Conservation (phyloP, 23 tunicate species). For the Pegea sp. region DNA sequence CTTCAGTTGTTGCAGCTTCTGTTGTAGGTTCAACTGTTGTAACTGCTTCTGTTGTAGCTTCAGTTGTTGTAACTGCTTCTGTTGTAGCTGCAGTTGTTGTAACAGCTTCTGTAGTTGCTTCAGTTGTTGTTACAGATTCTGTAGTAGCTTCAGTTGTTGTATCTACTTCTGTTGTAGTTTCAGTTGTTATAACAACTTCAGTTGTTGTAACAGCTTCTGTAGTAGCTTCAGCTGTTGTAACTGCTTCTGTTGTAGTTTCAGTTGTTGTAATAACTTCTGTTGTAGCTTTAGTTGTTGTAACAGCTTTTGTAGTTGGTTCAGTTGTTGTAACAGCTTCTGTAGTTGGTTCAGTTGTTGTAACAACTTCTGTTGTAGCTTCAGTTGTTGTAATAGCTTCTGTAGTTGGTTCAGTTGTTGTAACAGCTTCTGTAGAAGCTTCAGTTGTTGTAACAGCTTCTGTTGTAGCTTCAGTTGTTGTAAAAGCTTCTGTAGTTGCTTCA, state of each 20-base stretch:
- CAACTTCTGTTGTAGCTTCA: not conserved
- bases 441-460: not conserved
- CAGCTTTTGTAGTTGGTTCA: not conserved
- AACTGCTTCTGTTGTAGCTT: not conserved
- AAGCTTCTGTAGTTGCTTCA: not conserved
- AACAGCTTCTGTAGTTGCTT: not conserved
- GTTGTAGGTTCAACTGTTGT: not conserved
- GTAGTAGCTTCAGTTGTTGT: not conserved
- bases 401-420: not conserved
- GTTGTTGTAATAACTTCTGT: not conserved
- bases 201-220: not conserved
- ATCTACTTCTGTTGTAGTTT: not conserved
- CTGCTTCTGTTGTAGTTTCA: not conserved
- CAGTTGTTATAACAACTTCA: not conserved
- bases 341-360: not conserved
- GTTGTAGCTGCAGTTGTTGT: conserved; percentile 1
- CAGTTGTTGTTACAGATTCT: not conserved
- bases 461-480: not conserved
- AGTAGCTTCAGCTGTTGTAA: not conserved
- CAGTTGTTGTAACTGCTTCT: not conserved
- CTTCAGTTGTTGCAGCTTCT: not conserved
- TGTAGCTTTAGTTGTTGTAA: not conserved
- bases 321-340: not conserved
- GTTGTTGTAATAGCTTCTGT: not conserved
- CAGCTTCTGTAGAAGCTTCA: not conserved